Conservation (phyloP, 2,888 invertebrate species). For the Melinaea marsaeus region DNA sequence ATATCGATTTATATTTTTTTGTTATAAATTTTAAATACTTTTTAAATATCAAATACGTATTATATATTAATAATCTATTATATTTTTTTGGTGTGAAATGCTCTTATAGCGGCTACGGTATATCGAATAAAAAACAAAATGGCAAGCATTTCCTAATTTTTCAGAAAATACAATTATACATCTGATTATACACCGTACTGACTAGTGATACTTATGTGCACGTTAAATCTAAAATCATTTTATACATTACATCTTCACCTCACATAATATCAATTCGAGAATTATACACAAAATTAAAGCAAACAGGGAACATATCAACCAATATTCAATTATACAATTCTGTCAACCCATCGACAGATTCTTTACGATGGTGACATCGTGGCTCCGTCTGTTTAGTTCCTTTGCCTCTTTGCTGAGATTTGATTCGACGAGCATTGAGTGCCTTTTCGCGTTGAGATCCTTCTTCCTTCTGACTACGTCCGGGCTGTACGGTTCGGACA, state of each 20-base stretch:
- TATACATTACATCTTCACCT: slow-evolving; percentile 20
- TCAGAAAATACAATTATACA: slow-evolving; percentile 24
- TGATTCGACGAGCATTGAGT: slow-evolving; percentile 69
- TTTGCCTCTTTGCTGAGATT: slow-evolving; percentile 59
- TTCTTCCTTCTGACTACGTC: slow-evolving; percentile 66
- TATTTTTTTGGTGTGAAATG: not conserved
- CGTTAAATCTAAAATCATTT: slow-evolving; percentile 33
- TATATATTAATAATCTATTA: slow-evolving; percentile 7
- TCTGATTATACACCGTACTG: slow-evolving; percentile 42
- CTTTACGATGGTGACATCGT: slow-evolving; percentile 61
- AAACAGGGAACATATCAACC: slow-evolving; percentile 24
- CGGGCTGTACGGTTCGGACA: slow-evolving; percentile 66
- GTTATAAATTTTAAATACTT: not conserved
- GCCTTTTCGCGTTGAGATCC: slow-evolving; percentile 60
- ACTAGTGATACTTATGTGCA: slow-evolving; percentile 65
- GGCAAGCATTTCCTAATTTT: slow-evolving; percentile 24
- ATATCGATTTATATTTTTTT: too few species aligned
- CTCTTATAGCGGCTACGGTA: slow-evolving; percentile 7
- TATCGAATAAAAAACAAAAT: slow-evolving; percentile 12
- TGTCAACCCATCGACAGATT: slow-evolving; percentile 72
- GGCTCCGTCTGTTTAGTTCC: slow-evolving; percentile 64
- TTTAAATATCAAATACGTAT: slow-evolving; percentile 3
- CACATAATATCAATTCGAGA: slow-evolving; percentile 18
- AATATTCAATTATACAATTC: slow-evolving; percentile 31
- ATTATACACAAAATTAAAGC: slow-evolving; percentile 8